Percentiles rank a stretch among this genome's conserved stretches.
Evolutionary conservation across 2,888 invertebrate species (phyloP).

Genomic region (Eugnorisma glareosa): DNA sequence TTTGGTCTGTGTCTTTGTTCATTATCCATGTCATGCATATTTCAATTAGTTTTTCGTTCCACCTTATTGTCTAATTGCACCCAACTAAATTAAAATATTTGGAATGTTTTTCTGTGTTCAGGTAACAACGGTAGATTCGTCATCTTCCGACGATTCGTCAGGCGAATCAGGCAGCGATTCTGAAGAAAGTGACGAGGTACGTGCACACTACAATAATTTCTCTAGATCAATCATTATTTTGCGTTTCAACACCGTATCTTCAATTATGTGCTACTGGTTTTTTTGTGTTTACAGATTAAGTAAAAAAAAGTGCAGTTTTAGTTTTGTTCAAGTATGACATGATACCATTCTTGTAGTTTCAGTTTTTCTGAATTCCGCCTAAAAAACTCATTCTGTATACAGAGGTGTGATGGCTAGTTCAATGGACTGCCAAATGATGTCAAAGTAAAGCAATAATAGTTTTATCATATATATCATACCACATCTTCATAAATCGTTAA

Average conservation of each 20-base stretch:
- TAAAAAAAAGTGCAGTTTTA: not conserved
- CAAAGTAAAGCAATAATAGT: not conserved
- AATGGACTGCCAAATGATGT: not conserved
- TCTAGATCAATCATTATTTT: not conserved
- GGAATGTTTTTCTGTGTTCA: constrained; percentile 49
- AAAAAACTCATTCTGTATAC: not conserved
- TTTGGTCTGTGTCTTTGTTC: too few relatives aligned
- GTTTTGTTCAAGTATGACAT: not conserved
- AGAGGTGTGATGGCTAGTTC: not conserved
- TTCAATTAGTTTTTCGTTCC: too few relatives aligned
- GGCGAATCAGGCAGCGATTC: constrained; percentile 87
- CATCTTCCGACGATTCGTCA: constrained; percentile 87
- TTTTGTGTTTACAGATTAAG: not conserved
- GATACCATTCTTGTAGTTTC: not conserved
- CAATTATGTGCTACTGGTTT: not conserved
- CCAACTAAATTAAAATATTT: too few relatives aligned
- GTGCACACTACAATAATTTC: constrained; percentile 42
- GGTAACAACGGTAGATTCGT: constrained; percentile 89
- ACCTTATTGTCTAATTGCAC: too few relatives aligned
- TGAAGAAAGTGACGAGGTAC: constrained; percentile 86
- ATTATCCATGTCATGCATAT: too few relatives aligned
- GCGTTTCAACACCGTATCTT: not conserved
- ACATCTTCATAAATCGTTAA: not conserved
- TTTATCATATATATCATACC: not conserved
- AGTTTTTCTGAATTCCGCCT: not conserved